Base-by-base conservation (phyloP, 2,888 invertebrate species). In the Diogma glabrata region DNA sequence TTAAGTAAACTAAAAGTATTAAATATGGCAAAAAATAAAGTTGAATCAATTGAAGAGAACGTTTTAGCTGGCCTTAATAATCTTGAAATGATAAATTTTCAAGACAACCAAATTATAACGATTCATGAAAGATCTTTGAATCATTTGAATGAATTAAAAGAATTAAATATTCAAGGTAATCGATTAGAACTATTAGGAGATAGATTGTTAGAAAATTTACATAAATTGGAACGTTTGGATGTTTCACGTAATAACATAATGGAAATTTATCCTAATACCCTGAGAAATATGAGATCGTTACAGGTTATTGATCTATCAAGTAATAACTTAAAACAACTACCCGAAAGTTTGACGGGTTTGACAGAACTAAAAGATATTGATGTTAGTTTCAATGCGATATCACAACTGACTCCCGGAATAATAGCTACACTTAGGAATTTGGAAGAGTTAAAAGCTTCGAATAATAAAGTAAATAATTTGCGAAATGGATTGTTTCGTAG, bases 221-320 rank as follows among this genome's bases (percentile, higher is more conserved):
- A 71, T 9, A 75, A 75, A 33, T 65, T 88, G 49, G 79, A 79
- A 53, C 74, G 74, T 49, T 62, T 89, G 33, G 87, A 89, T 64
- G 70, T 90, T 19, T 87, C 87, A 56, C 76, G 79, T 58, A 90
- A 90, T 65, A 79, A 79, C 63, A 65, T 90, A 40, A 78, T 80
- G 36, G 81, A 77, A 60, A 77, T 88, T 54, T 76, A 77, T 2
- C 77, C 80, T 2, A 75, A 74, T 2, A 75, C 78, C 16, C 77
- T 87, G 40, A 76, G 78, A 22, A 73, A 73, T 62, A 77, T 76
- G 49, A 74, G 82, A 55, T 77, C 82, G 43, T 72, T 91, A 45
- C 81, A 86, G 67, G 77, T 78, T 57, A 67, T 91, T 23, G 84
- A 88, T 64, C 76, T 85, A 50, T 88, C 90, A 0, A 80, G 84